These are phyloP conservation scores for Corvus cornix DNA, from an alignment of 2,113 vertebrate genomes.

Conservation along the genomic window DNA sequence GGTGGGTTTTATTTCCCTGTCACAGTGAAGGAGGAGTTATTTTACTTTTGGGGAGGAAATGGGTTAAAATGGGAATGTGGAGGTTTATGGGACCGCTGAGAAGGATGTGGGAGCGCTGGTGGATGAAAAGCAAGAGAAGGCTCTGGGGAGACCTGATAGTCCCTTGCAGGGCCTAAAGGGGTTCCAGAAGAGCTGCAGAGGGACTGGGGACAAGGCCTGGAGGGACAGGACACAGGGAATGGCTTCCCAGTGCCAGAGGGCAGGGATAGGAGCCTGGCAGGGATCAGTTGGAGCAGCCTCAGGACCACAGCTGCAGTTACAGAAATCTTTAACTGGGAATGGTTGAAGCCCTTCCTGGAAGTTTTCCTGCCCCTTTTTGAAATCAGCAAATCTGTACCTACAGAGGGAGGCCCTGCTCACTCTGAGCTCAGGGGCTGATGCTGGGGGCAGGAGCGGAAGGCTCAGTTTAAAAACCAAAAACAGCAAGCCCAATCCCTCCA, in stretches of 20 bases:
- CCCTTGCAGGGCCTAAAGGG: background rate
- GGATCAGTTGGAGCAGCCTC: background rate
- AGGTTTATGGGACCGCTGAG: background rate
- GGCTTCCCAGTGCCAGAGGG: background rate
- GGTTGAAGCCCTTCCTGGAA: too few relatives aligned
- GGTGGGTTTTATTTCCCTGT: constrained; percentile 48
- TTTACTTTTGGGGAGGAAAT: background rate
- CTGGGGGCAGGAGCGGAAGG: background rate
- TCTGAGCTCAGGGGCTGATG: background rate
- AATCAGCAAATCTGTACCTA: background rate
- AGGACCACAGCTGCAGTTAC: accelerated
- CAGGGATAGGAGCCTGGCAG: background rate
- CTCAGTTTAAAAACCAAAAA: background rate
- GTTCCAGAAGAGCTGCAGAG: background rate
- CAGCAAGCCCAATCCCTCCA: background rate
- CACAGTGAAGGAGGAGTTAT: background rate
- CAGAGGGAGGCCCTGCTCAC: background rate
- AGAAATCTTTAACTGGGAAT: background rate
- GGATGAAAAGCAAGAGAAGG: background rate
- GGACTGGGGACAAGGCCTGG: background rate
- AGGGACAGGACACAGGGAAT: background rate
- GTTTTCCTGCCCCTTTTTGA: background rate
- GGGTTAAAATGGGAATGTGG: background rate
- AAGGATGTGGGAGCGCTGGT: background rate
- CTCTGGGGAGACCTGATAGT: background rate